Percentiles rank a stretch among this genome's conserved stretches.
These are phyloP conservation scores for Hydrolagus affinis DNA, from an alignment of 2,113 vertebrate genomes.

Conservation along the genomic window DNA sequence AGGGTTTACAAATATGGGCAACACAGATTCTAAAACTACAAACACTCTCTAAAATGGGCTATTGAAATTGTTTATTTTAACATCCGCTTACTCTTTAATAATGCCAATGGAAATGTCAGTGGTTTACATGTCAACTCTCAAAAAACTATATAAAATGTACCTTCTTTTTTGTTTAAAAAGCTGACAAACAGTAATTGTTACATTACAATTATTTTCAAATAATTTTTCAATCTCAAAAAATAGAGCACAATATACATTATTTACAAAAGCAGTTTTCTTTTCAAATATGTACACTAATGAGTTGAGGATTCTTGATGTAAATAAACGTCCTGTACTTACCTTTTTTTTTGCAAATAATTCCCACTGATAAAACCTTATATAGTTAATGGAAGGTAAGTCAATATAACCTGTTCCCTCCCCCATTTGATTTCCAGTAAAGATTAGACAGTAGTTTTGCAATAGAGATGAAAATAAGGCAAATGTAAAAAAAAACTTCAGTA, in stretches of 20 bases:
- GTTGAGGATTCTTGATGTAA: neutral
- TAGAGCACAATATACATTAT: slow-evolving; percentile 28
- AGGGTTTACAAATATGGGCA: neutral
- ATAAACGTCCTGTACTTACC: neutral
- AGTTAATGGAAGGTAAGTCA: slow-evolving; percentile 3
- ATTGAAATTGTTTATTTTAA: slow-evolving; percentile 30
- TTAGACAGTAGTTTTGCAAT: neutral
- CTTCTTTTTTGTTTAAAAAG: neutral
- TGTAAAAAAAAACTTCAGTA: neutral
- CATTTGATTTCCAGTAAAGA: neutral
- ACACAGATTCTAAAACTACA: neutral
- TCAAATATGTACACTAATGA: slow-evolving; percentile 17
- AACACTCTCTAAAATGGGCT: slow-evolving; percentile 1
- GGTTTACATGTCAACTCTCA: slow-evolving; percentile 14
- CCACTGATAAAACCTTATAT: slow-evolving; percentile 9
- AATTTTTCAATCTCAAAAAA: slow-evolving; percentile 25
- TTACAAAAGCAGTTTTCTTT: slow-evolving; percentile 18
- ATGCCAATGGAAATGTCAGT: slow-evolving; percentile 23
- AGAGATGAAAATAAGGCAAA: neutral
- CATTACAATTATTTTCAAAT: slow-evolving; percentile 28
- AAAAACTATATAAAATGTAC: slow-evolving; percentile 31
- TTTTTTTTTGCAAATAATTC: neutral
- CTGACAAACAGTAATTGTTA: neutral
- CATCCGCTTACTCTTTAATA: neutral
- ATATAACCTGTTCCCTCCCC: neutral